Evolutionary conservation across 2,888 invertebrate species (phyloP), one percentile per base, ranked within the genome.

Genomic region (Caenorhabditis sinica): DNA sequence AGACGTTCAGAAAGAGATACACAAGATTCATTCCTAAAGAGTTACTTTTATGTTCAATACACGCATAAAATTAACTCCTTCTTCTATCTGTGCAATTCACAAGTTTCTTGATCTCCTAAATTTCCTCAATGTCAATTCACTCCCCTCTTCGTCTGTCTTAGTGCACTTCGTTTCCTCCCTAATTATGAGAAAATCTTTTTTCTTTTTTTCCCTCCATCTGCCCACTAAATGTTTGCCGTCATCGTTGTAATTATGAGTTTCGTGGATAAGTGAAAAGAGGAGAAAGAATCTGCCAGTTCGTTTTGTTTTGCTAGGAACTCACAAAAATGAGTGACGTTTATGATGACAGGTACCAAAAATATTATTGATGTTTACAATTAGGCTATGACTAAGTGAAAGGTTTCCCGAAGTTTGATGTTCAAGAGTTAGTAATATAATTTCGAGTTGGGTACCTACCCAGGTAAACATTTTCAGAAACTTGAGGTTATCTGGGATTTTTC

Each of bases 181-280:
- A 65, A 75, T 74, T 74, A 74, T 65, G 74, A 53, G 74, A 63
- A 65, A 75, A 75, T 56, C 63, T 36, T 73, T 36, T 17, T 73
- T 43, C 53, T 25, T 25, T 60, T 71, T 25, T 60, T 43, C 11
- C 30, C 45, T 4, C 30, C 65, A 45, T 65, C 65, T 45, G 65
- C 45, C n/a, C 65, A 49, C 65, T 30, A 65, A 61, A 61, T 23
- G 49, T 51, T 45, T 45, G 13, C 43, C 72, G 72, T 72, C 60
- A 60, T 73, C 73, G 73, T 30, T 74, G 73, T 74, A 74, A 74
- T 74, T 74, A 74, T 63, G 8, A 74, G 73, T 63, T 74, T 74
- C 49, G n/a, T 49, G 28, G 28, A n/a, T 15, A 9, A n/a, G 33
- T n/a, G 45, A 28, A n/a, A 30, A 30, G 25, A 30, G 33, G 8